Base-by-base conservation (phyloP, 2,797 vertebrate species). In the Sparus aurata region DNA sequence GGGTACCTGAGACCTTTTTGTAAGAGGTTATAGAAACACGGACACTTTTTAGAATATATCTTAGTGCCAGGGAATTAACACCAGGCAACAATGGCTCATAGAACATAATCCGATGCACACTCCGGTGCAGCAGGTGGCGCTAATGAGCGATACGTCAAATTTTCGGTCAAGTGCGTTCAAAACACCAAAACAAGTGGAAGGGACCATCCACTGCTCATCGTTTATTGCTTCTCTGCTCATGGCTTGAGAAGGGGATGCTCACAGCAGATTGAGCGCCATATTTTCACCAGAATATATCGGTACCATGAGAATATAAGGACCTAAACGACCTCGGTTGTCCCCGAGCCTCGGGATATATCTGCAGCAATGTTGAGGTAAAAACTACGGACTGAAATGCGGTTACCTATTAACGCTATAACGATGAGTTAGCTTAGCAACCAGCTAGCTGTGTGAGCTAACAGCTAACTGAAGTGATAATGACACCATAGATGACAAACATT, bases 301-400 rank as follows among this genome's bases (percentile, higher is more conserved):
- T n/a, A 63, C 15, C 12, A 75, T 82, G 73, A 79, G 13, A 49
- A 5, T 18, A n/a, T 83, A 75, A 75, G 20, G 43, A 61, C 15
- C 0, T 63, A 23, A 76, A 69, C 52, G 30, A 70, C 45, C 13
- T 52, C 22, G 13, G 59, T 61, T 65, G 64, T 74, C 80, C 49
- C 17, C 38, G 16, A 41, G 22, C 22, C 61, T 67, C n/a, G 20
- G 46, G 65, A 64, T 2, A 88, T 89, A 87, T 89, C 89, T 65
- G 65, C 85, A 38, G 84, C 73, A 12, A 88, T 54, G 50, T 41
- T 91, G 61, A 93, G 92, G 93, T 94, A 93, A 90, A 73, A 65
- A 18, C 9, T 41, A 11, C 1, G 13, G 5, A 7, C 16, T 49
- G 4, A 59, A 49, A 22, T 12, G 3, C 9, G 34, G 0, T 38